Base-by-base conservation (phyloP, 2,888 invertebrate genomes). In the Elegia similella region DNA sequence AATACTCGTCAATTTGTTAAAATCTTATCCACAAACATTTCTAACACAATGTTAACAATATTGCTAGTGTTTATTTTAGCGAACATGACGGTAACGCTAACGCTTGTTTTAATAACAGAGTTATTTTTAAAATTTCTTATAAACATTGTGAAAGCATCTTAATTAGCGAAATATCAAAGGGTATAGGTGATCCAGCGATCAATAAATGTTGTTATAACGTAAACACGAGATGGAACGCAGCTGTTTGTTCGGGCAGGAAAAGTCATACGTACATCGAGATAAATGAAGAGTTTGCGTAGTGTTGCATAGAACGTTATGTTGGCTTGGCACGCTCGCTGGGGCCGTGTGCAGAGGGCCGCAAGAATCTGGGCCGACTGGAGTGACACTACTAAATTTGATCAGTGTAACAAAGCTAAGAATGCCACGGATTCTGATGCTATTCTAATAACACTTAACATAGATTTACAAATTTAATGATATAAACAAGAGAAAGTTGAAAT, bases 381-480 rank as follows among this genome's bases (percentile, higher is more conserved):
- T 88, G 89, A 89, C 90, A 89, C 83, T 86, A 89, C 88, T 90
- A 90, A 88, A 88, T 90, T 88, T 87, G 87, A 89, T 86, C 84
- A 71, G 75, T 72, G 79, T 75, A 84, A 88, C 86, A 88, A 85
- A 86, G 82, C 84, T 80, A 70, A 73, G 77, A 81, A 82, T 82
- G 76, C 78, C 78, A 76, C 73, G 66, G 75, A 80, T 72, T 73
- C 74, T 75, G 71, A 69, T 72, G 70, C 73, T 73, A 68, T 69
- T 71, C 68, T 66, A 63, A 65, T 68, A 66, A 63, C 64, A 62
- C 61, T 63, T 60, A 44, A 50, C 59, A 46, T 43, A 59, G 50
- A 56, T 58, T 42, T 43, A 43, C 23, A 43, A 43, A 7, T 17
- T 16, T 44, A 44, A 23, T 3, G 23, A 23, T 23, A 1, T 44